A percentile compares a stretch with the other conserved stretches of the same genome.
phyloP scores from a whole-genome alignment of 1,140 invertebrate genomes.

The Steinernema khuongi region DNA sequence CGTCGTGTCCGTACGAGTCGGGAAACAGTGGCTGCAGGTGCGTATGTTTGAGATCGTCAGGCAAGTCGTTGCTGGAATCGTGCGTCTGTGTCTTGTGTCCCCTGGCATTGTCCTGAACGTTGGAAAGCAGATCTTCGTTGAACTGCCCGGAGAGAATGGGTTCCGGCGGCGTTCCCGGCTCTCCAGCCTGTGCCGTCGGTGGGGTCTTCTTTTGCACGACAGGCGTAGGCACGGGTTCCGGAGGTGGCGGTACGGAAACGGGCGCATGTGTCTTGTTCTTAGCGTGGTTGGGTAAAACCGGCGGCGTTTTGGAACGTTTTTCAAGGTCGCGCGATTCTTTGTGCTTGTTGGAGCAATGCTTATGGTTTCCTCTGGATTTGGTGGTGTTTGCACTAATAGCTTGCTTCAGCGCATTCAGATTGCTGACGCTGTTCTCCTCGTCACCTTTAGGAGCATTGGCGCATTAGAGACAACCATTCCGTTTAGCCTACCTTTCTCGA shows the following conservation, averaged over 20 bases:
- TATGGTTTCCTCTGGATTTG: neutral
- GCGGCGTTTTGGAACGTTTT: neutral
- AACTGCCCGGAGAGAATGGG: neutral
- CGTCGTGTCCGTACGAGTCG: neutral
- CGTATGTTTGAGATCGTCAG: neutral
- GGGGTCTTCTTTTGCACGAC: neutral
- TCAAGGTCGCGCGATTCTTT: neutral
- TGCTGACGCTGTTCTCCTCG: neutral
- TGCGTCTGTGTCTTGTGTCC: neutral
- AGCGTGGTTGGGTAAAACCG: neutral
- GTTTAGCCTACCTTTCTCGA: slow-evolving; percentile 49
- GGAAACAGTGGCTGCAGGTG: too few relatives aligned
- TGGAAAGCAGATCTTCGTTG: neutral
- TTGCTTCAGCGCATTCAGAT: neutral
- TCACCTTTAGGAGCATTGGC: neutral
- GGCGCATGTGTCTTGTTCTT: neutral
- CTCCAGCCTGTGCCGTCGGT: neutral
- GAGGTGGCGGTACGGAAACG: neutral
- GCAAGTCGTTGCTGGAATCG: neutral
- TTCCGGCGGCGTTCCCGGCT: neutral
- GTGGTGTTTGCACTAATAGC: neutral
- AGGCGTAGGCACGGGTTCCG: neutral
- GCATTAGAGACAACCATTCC: neutral
- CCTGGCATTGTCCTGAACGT: neutral
- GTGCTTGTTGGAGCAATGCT: neutral